A percentile compares a stretch with the other conserved stretches of the same genome.
Evolutionary conservation across 2,113 vertebrate species (phyloP).

Genomic region (pig (Sus scrofa)): T2T-Sscrofa CM000813.6:114298501-114299000

Average conservation of each 20-base stretch:
- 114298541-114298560: neutral
- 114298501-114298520: neutral
- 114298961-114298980: neutral
- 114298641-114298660: neutral
- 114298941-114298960: neutral
- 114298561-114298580: neutral
- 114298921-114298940: neutral
- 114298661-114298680: neutral
- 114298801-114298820: neutral
- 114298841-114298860: constrained; percentile 24
- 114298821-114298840: neutral
- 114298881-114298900: neutral
- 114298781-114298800: neutral
- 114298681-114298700: neutral
- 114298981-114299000: neutral
- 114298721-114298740: neutral
- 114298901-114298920: neutral
- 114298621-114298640: neutral
- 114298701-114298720: neutral
- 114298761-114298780: constrained; percentile 16
- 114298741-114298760: neutral
- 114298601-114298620: neutral
- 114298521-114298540: neutral
- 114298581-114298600: neutral
- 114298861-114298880: neutral